Evolutionary conservation across 2,797 vertebrate species (phyloP), one percentile per base, ranked within the genome.

Genomic region (Setipinna tenuifilis): DNA sequence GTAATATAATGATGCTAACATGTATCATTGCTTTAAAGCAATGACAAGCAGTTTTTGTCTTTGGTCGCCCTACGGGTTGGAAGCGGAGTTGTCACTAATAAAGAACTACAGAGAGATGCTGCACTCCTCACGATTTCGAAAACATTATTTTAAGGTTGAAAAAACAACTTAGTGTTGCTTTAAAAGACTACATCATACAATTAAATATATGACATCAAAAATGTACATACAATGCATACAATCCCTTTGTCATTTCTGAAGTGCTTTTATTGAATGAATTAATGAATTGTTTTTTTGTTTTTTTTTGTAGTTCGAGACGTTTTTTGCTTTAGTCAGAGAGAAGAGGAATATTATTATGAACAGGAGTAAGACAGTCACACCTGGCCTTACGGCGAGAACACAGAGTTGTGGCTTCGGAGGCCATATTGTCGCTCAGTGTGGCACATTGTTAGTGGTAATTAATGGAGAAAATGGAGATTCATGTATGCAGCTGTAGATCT

Each of bases 361-460:
- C 71, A 44, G 2, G 17, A 19, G 31, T 41, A 41, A 21, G 35
- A 44, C 44, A 44, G 31, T n/a, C 31, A 78, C 68, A 75, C 71
- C 35, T 44, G 71, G 71, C 31, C 6, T 44, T 78, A 78, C 25
- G 31, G 65, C 16, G 25, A 41, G 9, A 44, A 44, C 31, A 31
- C 19, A 19, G 35, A 75, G 75, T 81, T 58, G 44, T 83, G 46
- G 25, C 62, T 83, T 86, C 19, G 46, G 62, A 7, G n/a, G 87
- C 0, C 0, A 89, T 85, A 83, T 89, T 92, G 89, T 87, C 86
- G 88, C 92, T 86, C 81, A 12, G 84, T 84, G 87, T 91, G 89
- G 87, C 89, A 88, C 82, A 86, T 94, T 93, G 88, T 91, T 92
- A 93, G 93, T 93, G 92, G 91, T 96, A 94, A 96, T 95, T 94